Base-by-base conservation (phyloP, 2,797 vertebrate species). In the Muscicapa striata region DNA sequence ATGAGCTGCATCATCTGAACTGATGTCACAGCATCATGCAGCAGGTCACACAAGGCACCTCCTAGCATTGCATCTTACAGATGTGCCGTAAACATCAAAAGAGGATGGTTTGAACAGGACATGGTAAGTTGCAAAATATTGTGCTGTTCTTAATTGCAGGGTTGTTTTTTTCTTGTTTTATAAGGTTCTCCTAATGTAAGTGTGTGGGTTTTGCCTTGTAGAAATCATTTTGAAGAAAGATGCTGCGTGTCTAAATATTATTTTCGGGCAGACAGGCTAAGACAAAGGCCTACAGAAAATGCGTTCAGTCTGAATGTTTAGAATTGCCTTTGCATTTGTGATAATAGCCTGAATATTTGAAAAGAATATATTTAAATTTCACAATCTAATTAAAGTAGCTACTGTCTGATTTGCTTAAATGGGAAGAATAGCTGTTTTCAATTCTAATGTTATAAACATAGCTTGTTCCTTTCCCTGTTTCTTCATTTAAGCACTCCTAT, bases 1-100 rank as follows among this genome's bases (percentile, higher is more conserved):
- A 98, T 98, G 98, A 98, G 98, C 98, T 98, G 98, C 98, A 98
- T 98, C 98, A 98, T 98, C 98, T 98, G 98, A 98, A 98, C 98
- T 98, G 98, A 98, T 98, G 98, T 98, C 98, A 98, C 98, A 98
- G 98, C 98, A 98, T 98, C 98, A 98, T 98, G 98, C 98, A 98
- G 98, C 98, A 98, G 98, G 98, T 98, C 98, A 98, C 97, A 98
- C 97, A 97, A 98, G 98, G 98, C 98, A 98, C 98, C 98, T 98
- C 98, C 98, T 98, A 98, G 98, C 97, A 98, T 98, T 97, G 97
- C 98, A 97, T 97, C 98, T 98, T 98, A 98, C 98, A 98, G 98
- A 98, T 98, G 98, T 98, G 97, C 98, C 40, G 97, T 98, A 98
- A 98, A 98, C 98, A 98, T 97, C 98, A 98, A 98, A 98, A 97